A percentile compares a stretch with the other conserved stretches of the same genome.
phyloP scores from a whole-genome alignment of 2,888 invertebrate genomes.

The Drosophila pseudotakahashii region DNA sequence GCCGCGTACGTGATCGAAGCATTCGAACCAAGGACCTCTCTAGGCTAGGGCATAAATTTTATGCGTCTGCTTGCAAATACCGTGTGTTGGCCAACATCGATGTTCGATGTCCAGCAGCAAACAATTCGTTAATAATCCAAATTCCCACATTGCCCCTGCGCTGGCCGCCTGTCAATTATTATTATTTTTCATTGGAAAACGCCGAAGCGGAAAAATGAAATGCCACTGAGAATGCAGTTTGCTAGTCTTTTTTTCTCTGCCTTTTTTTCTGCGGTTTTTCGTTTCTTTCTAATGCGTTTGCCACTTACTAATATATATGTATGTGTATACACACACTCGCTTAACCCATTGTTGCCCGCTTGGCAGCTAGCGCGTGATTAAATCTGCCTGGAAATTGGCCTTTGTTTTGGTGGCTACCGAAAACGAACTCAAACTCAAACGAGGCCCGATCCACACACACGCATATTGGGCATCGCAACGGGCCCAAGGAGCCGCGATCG shows the following conservation, averaged over 20 bases:
- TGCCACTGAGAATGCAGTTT: conserved; percentile 58
- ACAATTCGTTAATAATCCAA: conserved; percentile 80
- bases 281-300: conserved; percentile 69
- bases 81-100: conserved; percentile 12
- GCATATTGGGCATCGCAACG: conserved; percentile 28
- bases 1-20: conserved; percentile 83
- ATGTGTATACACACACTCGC: conserved; percentile 45
- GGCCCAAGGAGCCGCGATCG: conserved; percentile 47
- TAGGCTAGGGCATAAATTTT: conserved; percentile 68
- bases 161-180: conserved; percentile 74
- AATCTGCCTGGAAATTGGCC: conserved; percentile 78
- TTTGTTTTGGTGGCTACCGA: conserved; percentile 66
- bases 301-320: conserved; percentile 60
- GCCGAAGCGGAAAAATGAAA: conserved; percentile 74
- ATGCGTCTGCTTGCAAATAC: conserved; percentile 73
- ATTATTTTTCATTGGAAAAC: conserved; percentile 78
- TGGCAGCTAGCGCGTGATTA: conserved; percentile 69
- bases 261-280: conserved; percentile 4
- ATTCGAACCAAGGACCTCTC: conserved; percentile 60
- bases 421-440: conserved; percentile 40
- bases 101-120: conserved; percentile 49
- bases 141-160: conserved; percentile 76
- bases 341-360: conserved; percentile 72
- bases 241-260: conserved; percentile 22
- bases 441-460: conserved; percentile 42